Percentiles rank a stretch among this genome's conserved stretches.
These are phyloP conservation scores for Catajapyx aquilonaris DNA, from an alignment of 1,140 invertebrate genomes.

Conservation along the genomic window DNA sequence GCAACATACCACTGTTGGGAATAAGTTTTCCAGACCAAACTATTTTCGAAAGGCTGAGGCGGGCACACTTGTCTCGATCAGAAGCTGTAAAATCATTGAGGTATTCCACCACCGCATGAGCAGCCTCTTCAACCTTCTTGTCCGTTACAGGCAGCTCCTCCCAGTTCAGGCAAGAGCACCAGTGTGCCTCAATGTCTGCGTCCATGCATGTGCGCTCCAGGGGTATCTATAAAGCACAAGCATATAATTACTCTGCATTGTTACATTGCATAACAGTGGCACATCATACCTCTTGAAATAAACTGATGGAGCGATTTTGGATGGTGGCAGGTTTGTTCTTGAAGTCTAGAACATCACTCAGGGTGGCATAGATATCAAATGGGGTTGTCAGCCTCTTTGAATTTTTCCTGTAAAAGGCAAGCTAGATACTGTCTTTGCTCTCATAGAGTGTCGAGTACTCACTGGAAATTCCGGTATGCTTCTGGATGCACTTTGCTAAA, in stretches of 20 bases:
- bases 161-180: conserved; percentile 85
- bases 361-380: conserved; percentile 18
- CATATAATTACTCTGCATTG: conserved; percentile 2
- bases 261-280: too few species aligned
- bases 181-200: conserved; percentile 78
- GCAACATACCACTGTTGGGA: too few species aligned
- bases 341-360: conserved; percentile 8
- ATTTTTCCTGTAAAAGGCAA: conserved; percentile 21
- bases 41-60: too few species aligned
- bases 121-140: too few species aligned
- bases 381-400: conserved; percentile 19
- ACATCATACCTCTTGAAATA: conserved; percentile 41
- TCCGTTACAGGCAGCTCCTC: too few species aligned
- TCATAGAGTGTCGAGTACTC: too few species aligned
- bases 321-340: too few species aligned
- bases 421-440: too few species aligned
- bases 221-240: conserved; percentile 30
- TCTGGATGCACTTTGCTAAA: conserved; percentile 35
- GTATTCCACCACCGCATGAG: too few species aligned
- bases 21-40: too few species aligned
- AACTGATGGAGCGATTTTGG: conserved; percentile 35
- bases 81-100: too few species aligned
- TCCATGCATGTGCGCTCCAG: conserved; percentile 53
- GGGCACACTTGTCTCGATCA: too few species aligned
- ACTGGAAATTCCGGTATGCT: conserved; percentile 36